phyloP scores from a whole-genome alignment of 2,888 invertebrate species.

The Limnephilus lunatus region DNA sequence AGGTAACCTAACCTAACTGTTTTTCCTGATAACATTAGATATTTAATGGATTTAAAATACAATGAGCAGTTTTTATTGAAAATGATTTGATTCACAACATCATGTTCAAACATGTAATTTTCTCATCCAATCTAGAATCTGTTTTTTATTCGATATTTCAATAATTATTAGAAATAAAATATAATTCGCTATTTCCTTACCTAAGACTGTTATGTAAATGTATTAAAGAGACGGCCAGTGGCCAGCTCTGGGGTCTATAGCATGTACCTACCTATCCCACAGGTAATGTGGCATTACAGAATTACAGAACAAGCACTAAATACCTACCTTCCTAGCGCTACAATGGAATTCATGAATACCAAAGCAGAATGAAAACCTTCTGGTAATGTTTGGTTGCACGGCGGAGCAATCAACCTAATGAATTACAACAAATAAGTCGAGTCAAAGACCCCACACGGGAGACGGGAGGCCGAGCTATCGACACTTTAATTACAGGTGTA shows the following conservation, averaged over 20 bases:
- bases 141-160: neutral
- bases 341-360: slow-evolving; percentile 60
- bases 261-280: neutral
- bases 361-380: slow-evolving; percentile 49
- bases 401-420: slow-evolving; percentile 62
- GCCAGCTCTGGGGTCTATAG: neutral
- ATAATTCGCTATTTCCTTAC: neutral
- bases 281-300: neutral
- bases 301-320: neutral
- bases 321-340: slow-evolving; percentile 29
- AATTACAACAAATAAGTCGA: slow-evolving; percentile 60
- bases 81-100: too few relatives aligned
- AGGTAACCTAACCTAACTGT: too few relatives aligned
- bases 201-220: neutral
- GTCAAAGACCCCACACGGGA: slow-evolving; percentile 61
- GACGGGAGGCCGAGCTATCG: slow-evolving; percentile 58
- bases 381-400: slow-evolving; percentile 60
- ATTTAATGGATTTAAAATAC: too few relatives aligned
- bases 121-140: too few relatives aligned
- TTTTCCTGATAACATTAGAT: too few relatives aligned
- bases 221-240: neutral
- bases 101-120: too few relatives aligned
- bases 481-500: slow-evolving; percentile 60
- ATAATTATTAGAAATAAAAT: neutral
- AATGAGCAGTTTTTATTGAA: too few relatives aligned